A percentile compares a stretch with the other conserved stretches of the same genome.
Evolutionary conservation across 2,113 vertebrate species (phyloP).

Genomic region (Oncorhynchus tshawytscha): DNA sequence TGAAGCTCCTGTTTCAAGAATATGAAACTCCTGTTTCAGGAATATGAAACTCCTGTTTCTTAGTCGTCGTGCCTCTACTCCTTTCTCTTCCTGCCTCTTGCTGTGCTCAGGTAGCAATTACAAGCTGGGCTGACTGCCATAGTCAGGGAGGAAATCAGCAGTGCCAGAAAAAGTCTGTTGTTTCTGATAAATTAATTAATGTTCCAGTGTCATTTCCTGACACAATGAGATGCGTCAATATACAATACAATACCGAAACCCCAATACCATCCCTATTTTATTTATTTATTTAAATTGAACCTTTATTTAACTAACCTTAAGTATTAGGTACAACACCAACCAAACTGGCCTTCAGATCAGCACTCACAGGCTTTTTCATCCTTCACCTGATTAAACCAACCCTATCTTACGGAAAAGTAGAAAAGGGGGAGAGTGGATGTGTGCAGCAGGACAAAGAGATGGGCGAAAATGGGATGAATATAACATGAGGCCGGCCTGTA

Average conservation of each 20-base stretch:
- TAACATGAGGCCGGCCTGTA: background rate
- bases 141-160: slow-evolving; percentile 11
- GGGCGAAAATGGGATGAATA: background rate
- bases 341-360: too few species aligned
- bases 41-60: background rate
- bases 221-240: slow-evolving; percentile 16
- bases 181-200: slow-evolving; percentile 18
- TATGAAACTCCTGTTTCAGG: too few species aligned
- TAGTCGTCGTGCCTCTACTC: background rate
- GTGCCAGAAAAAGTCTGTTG: slow-evolving; percentile 16
- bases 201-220: slow-evolving; percentile 14
- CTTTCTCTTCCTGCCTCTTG: background rate
- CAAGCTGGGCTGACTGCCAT: slow-evolving; percentile 24
- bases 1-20: too few species aligned
- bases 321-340: too few species aligned
- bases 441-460: background rate
- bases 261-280: too few species aligned
- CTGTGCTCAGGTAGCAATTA: slow-evolving; percentile 33
- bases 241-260: background rate
- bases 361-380: too few species aligned
- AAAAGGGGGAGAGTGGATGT: background rate
- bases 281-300: too few species aligned
- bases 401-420: too few species aligned
- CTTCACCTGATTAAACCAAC: too few species aligned
- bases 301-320: too few species aligned